These are phyloP conservation scores for Propithecus deckenii DNA, from an alignment of 2,797 vertebrate genomes.

Conservation along the genomic window DNA sequence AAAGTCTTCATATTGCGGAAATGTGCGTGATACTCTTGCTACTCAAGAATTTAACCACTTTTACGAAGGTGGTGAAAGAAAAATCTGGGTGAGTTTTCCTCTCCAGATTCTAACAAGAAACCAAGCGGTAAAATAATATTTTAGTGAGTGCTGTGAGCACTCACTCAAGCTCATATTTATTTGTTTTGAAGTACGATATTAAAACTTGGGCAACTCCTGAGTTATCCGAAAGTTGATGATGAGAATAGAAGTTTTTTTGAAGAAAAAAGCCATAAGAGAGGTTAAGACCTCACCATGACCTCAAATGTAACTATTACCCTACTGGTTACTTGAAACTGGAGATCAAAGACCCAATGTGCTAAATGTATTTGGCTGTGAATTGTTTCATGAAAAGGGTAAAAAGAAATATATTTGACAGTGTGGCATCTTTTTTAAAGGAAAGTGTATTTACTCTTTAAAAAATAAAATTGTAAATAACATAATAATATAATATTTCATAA, in stretches of 20 bases:
- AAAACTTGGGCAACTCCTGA: background rate
- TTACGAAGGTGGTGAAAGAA: background rate
- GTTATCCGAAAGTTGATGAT: constrained; percentile 2
- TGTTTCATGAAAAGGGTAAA: constrained; percentile 64
- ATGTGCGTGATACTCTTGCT: background rate
- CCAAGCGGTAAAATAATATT: background rate
- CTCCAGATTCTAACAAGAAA: background rate
- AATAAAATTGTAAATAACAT: background rate
- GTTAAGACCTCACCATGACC: constrained; percentile 79
- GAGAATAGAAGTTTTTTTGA: constrained; percentile 37
- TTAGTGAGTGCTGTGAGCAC: background rate
- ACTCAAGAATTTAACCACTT: background rate
- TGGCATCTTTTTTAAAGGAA: background rate
- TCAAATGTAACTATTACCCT: constrained; percentile 80
- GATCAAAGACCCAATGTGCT: constrained; percentile 80
- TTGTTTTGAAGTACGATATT: background rate
- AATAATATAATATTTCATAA: constrained; percentile 27
- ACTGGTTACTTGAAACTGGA: constrained; percentile 82
- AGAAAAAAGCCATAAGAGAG: constrained; percentile 49
- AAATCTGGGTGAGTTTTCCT: background rate
- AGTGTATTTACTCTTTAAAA: constrained; percentile 58
- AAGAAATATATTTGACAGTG: constrained; percentile 58
- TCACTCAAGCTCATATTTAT: background rate
- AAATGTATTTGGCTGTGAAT: constrained; percentile 76
- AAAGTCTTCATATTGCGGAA: background rate